Conservation (phyloP, 2,113 vertebrate genomes). For the Columba janthina region DNA sequence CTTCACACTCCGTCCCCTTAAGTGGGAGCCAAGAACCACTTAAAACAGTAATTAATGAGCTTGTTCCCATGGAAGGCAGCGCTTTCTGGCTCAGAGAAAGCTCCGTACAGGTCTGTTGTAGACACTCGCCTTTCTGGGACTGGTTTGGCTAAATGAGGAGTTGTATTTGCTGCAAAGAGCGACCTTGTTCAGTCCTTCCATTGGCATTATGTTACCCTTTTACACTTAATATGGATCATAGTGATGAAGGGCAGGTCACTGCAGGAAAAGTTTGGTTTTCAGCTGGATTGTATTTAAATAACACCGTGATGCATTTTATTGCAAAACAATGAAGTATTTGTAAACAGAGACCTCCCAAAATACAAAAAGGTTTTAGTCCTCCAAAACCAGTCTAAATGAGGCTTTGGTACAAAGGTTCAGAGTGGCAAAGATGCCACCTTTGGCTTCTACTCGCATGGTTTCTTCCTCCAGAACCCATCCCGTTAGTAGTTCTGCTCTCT, state of each 20-base stretch:
- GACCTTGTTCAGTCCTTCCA: background rate
- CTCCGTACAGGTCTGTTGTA: background rate
- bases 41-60: background rate
- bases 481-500: background rate
- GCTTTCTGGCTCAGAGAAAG: background rate
- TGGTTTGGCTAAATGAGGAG: background rate
- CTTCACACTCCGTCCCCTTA: background rate
- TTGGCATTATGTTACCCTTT: background rate
- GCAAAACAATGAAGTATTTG: background rate
- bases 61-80: background rate
- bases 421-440: background rate
- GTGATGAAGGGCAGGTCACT: background rate
- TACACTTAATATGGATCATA: background rate
- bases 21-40: background rate
- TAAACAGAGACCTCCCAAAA: background rate
- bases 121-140: background rate
- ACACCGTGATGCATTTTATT: background rate
- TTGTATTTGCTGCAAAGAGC: background rate
- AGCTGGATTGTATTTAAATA: background rate
- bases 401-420: background rate
- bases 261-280: background rate
- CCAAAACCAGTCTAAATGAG: background rate
- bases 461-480: background rate
- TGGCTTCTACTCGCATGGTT: background rate
- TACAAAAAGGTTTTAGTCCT: background rate